Conservation (phyloP, 2,888 invertebrate species). For the Cerceris rybyensis region DNA sequence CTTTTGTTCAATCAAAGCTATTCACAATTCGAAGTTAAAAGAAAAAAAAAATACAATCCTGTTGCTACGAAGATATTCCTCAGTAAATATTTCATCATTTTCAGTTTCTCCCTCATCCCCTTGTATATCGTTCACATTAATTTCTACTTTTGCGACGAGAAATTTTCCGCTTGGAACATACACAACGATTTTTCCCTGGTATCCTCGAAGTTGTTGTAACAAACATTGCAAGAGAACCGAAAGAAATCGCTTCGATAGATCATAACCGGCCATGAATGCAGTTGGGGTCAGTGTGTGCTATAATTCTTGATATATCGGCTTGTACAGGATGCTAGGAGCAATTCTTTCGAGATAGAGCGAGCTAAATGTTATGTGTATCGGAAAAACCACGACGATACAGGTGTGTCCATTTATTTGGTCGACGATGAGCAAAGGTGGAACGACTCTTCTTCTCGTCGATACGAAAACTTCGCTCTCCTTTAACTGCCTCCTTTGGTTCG, state of each 20-base stretch:
- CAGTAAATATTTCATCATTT: too few relatives aligned
- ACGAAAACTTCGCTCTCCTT: conserved; percentile 30
- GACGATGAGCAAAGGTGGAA: conserved; percentile 27
- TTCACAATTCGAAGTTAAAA: too few relatives aligned
- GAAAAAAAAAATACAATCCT: too few relatives aligned
- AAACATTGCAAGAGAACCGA: not conserved
- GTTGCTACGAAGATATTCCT: too few relatives aligned
- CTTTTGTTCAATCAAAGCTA: too few relatives aligned
- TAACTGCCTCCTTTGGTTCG: conserved; percentile 32
- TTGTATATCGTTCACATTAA: too few relatives aligned
- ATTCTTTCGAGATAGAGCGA: conserved; percentile 21
- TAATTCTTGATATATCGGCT: conserved; percentile 5
- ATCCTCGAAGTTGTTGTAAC: conserved; percentile 17
- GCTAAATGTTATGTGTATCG: conserved; percentile 39
- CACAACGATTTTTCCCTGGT: not conserved
- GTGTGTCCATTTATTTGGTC: conserved; percentile 33
- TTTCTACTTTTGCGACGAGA: not conserved
- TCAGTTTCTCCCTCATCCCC: too few relatives aligned
- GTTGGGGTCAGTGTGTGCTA: conserved; percentile 9
- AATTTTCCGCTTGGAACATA: not conserved
- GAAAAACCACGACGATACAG: conserved; percentile 22
- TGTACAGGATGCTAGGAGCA: not conserved
- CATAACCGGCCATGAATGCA: conserved; percentile 11
- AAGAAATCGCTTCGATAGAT: not conserved
- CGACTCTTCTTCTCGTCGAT: conserved; percentile 26